These are phyloP conservation scores for Hirtodrosophila alboralis DNA, from an alignment of 2,888 invertebrate species.

Conservation along the genomic window DNA sequence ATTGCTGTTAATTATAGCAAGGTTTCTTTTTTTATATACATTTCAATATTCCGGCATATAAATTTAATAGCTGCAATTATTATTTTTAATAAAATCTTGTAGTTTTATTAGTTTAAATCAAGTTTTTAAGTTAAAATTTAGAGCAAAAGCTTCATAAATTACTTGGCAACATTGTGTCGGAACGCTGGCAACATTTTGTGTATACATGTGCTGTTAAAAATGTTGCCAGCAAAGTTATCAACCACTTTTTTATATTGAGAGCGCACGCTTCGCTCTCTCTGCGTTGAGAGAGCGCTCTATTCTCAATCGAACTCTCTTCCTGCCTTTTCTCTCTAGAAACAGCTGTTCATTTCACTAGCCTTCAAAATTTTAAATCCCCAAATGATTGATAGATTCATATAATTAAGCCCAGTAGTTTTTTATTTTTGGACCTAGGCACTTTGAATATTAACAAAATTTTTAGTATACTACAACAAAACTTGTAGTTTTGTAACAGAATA, in stretches of 20 bases:
- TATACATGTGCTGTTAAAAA: background rate
- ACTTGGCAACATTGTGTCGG: conserved; percentile 10
- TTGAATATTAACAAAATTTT: background rate
- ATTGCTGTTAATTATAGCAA: too few species aligned
- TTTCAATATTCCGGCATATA: too few species aligned
- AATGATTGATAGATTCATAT: conserved; percentile 33
- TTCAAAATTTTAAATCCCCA: conserved; percentile 30
- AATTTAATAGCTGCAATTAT: too few species aligned
- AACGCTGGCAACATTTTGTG: conserved; percentile 2
- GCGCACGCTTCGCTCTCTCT: too few species aligned
- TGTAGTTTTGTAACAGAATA: background rate
- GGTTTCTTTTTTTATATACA: too few species aligned
- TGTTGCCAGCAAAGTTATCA: conserved; percentile 17
- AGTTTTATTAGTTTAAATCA: too few species aligned
- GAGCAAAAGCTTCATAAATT: background rate
- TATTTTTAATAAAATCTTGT: background rate
- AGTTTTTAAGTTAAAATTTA: too few species aligned
- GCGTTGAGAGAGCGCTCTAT: too few species aligned
- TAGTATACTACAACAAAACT: conserved; percentile 1
- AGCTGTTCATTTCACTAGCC: conserved; percentile 36
- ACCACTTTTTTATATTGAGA: too few species aligned
- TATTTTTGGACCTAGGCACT: background rate
- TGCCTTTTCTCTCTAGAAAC: conserved; percentile 19
- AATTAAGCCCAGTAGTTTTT: background rate
- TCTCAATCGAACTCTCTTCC: background rate